Evolutionary conservation across 2,888 invertebrate species (phyloP), one percentile per base, ranked within the genome.

Genomic region (Volucella bombylans): DNA sequence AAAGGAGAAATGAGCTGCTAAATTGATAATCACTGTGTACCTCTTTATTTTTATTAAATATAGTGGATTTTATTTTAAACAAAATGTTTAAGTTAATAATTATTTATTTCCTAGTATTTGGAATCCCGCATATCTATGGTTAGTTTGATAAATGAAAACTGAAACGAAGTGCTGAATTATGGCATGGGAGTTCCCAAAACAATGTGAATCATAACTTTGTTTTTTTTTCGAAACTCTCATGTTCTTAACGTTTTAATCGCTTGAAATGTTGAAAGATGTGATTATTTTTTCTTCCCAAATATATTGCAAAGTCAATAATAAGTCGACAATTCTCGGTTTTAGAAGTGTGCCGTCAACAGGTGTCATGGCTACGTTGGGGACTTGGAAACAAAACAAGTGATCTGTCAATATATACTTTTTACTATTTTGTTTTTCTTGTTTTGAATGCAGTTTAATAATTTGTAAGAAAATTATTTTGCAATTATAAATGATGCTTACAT

Each of bases 291-390:
- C n/a, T n/a, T n/a, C n/a, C n/a, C n/a, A n/a, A n/a, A n/a, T n/a
- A n/a, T n/a, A 8, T 9, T 38, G 11, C 4, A 4, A 14, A 38
- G 3, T 39, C 14, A 1, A 39, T 39, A 57, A 57, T 39, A 14
- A 14, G 39, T 39, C 39, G n/a, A n/a, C n/a, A 39, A 14, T 39
- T 50, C 12, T 6, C 1, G 14, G 12, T 41, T 52, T 39, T 39
- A 18, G 39, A 49, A 14, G 9, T 59, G 1, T 23, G 41, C 59
- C 38, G 18, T 49, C 82, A 83, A 83, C 82, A 83, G 73, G 82
- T 83, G 82, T 79, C 73, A 79, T 79, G 64, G 64, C 57, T 71
- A 69, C 78, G 15, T 15, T 57, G 49, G 38, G 47, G 47, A 14
- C 8, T 49, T 18, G 55, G 12, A 74, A 74, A 74, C 54, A 57